phyloP scores from a whole-genome alignment of 2,113 vertebrate species.

The Aegotheles bennettii region DNA sequence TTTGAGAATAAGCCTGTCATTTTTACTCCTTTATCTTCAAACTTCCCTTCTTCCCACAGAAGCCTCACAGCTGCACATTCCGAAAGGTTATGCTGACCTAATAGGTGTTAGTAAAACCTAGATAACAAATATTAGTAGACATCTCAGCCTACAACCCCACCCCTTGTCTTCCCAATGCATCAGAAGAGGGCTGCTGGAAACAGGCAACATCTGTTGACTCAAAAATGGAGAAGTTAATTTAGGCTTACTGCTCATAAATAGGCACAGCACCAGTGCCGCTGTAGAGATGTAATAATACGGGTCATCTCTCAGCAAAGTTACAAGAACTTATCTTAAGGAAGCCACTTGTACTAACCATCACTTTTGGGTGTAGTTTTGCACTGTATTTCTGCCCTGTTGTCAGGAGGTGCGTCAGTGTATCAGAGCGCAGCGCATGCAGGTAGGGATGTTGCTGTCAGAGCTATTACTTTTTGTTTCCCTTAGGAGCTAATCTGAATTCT shows the following conservation, averaged over 20 bases:
- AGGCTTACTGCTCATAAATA: rapidly evolving
- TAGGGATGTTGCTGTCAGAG: rapidly evolving
- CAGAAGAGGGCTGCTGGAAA: neutral
- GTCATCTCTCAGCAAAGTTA: rapidly evolving
- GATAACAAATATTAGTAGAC: too few relatives aligned
- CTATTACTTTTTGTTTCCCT: neutral
- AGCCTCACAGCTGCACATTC: too few relatives aligned
- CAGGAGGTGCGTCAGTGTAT: neutral
- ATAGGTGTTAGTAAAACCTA: too few relatives aligned
- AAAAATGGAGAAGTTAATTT: rapidly evolving
- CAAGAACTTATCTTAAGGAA: neutral
- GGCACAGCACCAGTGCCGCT: rapidly evolving
- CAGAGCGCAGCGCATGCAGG: rapidly evolving
- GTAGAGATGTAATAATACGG: too few relatives aligned
- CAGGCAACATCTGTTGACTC: rapidly evolving
- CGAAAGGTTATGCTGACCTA: too few relatives aligned
- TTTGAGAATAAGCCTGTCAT: too few relatives aligned
- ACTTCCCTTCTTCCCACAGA: too few relatives aligned
- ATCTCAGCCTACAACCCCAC: too few relatives aligned
- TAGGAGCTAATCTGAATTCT: neutral
- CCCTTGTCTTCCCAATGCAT: rapidly evolving
- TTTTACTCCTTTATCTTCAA: too few relatives aligned
- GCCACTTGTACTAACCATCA: rapidly evolving
- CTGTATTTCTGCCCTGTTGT: neutral
- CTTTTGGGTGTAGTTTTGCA: neutral